phyloP scores from a whole-genome alignment of 2,797 vertebrate genomes.

The Tokudaia tokunoshimensis region DNA sequence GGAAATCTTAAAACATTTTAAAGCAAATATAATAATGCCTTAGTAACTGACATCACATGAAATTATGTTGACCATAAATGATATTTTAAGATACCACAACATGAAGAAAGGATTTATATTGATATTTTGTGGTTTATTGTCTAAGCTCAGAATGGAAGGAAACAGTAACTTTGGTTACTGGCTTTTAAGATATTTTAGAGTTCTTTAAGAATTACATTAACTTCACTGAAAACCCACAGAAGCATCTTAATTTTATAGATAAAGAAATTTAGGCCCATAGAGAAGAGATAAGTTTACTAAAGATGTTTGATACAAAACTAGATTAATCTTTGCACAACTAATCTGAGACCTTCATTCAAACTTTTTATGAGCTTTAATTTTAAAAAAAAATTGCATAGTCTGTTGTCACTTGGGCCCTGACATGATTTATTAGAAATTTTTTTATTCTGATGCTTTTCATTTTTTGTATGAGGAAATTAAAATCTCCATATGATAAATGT shows the following conservation, averaged over 20 bases:
- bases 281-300: conserved; percentile 38
- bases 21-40: conserved; percentile 38
- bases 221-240: conserved; percentile 17
- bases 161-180: conserved; percentile 20
- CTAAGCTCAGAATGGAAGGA: conserved; percentile 48
- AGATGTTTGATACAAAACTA: conserved; percentile 4
- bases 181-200: conserved; percentile 7
- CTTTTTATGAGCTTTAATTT: conserved; percentile 44
- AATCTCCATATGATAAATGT: conserved; percentile 40
- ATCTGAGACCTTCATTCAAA: conserved; percentile 35
- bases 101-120: conserved; percentile 11
- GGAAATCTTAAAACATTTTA: conserved; percentile 60
- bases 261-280: conserved; percentile 17
- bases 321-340: conserved; percentile 37
- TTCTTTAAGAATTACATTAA: conserved; percentile 9
- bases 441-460: neutral
- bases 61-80: conserved; percentile 51
- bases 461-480: conserved; percentile 61
- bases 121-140: conserved; percentile 14
- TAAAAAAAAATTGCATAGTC: neutral
- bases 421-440: conserved; percentile 20
- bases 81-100: conserved; percentile 61
- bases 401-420: conserved; percentile 24
- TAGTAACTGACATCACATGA: conserved; percentile 50
- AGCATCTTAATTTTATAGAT: conserved; percentile 58